Evolutionary conservation across 2,113 vertebrate genomes (phyloP).

Genomic region (Grantiella picta): DNA sequence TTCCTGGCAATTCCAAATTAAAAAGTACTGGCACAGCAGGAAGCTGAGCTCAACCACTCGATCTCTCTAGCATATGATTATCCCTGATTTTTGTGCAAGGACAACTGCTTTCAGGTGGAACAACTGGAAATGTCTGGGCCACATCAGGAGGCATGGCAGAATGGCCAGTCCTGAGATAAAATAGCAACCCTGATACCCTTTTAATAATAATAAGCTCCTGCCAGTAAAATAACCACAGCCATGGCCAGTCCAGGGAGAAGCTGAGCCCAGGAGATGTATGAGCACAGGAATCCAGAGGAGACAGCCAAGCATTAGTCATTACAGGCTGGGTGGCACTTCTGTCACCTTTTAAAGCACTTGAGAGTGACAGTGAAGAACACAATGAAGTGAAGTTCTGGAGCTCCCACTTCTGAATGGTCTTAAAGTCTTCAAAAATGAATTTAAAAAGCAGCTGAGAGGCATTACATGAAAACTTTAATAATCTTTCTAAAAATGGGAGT

Average conservation of each 20-base stretch:
- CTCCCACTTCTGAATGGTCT: not conserved
- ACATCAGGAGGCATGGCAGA: not conserved
- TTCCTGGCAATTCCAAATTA: constrained; percentile 22
- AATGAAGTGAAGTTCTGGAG: not conserved
- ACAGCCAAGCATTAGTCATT: not conserved
- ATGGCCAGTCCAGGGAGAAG: not conserved
- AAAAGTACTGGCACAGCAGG: not conserved
- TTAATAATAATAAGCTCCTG: not conserved
- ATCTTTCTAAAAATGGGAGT: not conserved
- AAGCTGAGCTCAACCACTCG: not conserved
- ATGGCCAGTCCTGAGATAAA: not conserved
- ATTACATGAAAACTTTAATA: not conserved
- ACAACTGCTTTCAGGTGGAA: not conserved
- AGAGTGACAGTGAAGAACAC: not conserved
- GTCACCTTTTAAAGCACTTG: not conserved
- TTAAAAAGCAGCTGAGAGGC: not conserved
- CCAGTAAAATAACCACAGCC: not conserved
- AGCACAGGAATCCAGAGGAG: not conserved
- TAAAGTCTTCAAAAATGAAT: not conserved
- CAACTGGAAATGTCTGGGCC: not conserved
- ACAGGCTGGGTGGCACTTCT: not conserved
- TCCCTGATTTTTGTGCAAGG: not conserved
- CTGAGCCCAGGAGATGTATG: not conserved
- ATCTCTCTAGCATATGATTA: not conserved
- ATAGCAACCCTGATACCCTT: not conserved